Conservation (phyloP, 2,888 invertebrate genomes). For the Sturmia bella region DNA sequence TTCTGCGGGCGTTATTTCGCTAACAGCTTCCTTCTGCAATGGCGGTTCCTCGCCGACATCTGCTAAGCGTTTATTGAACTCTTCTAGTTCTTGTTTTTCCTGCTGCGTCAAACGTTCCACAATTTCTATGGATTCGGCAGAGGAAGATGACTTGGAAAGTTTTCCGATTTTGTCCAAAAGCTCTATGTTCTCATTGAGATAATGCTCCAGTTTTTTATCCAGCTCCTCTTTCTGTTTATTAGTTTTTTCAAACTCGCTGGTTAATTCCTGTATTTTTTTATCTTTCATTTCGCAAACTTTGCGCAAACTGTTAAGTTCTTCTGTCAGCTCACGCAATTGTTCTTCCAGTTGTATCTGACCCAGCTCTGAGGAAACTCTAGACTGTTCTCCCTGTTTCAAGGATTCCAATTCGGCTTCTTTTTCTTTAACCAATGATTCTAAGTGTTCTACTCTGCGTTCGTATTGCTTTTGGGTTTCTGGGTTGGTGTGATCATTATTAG, state of each 20-base stretch:
- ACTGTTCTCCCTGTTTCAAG: conserved; percentile 84
- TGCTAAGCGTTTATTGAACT: conserved; percentile 84
- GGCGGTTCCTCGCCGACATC: conserved; percentile 45
- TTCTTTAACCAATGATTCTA: conserved; percentile 83
- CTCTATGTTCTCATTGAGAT: conserved; percentile 89
- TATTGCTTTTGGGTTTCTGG: conserved; percentile 81
- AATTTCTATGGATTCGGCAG: conserved; percentile 89
- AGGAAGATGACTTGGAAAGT: conserved; percentile 87
- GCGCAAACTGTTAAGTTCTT: conserved; percentile 81
- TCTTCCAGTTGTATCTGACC: conserved; percentile 91
- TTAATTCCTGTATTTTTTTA: conserved; percentile 83
- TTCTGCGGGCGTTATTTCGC: conserved; percentile 77
- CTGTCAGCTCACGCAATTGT: conserved; percentile 84
- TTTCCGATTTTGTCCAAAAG: conserved; percentile 88
- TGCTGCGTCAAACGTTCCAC: conserved; percentile 88
- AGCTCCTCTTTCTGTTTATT: conserved; percentile 85
- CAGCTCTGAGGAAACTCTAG: conserved; percentile 90
- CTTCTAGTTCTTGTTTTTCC: conserved; percentile 87
- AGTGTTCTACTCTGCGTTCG: conserved; percentile 83
- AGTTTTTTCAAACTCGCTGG: conserved; percentile 78
- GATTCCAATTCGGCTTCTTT: conserved; percentile 79
- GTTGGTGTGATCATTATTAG: background rate
- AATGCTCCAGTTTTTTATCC: conserved; percentile 85
- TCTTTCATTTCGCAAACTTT: conserved; percentile 83
- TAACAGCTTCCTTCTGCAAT: conserved; percentile 72